These are phyloP conservation scores for Microctonus brassicae DNA, from an alignment of 2,888 invertebrate species.

Conservation along the genomic window DNA sequence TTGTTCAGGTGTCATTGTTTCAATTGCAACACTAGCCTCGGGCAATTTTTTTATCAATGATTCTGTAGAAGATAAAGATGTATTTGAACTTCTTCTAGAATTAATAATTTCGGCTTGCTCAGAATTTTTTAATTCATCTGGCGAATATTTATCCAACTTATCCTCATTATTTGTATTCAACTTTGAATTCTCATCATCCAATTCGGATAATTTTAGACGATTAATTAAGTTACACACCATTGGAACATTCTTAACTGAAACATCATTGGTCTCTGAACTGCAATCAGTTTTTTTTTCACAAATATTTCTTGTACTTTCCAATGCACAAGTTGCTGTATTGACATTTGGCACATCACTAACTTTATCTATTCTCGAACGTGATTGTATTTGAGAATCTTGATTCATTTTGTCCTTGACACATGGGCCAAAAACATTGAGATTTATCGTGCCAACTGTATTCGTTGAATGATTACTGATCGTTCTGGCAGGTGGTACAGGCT, in stretches of 20 bases:
- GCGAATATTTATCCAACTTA: background rate
- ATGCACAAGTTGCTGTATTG: slow-evolving; percentile 6
- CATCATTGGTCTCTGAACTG: background rate
- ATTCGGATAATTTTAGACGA: background rate
- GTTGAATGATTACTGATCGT: background rate
- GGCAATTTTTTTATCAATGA: slow-evolving; percentile 7
- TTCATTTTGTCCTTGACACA: slow-evolving; percentile 30
- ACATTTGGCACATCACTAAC: slow-evolving; percentile 29
- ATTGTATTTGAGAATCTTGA: slow-evolving; percentile 43
- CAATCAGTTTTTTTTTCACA: background rate
- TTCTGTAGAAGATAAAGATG: slow-evolving; percentile 5
- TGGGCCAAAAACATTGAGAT: slow-evolving; percentile 42
- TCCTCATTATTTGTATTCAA: background rate
- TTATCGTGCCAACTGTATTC: slow-evolving; percentile 32
- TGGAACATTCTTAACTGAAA: background rate
- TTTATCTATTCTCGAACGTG: slow-evolving; percentile 37
- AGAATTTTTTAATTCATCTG: too few relatives aligned
- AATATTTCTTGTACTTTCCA: background rate
- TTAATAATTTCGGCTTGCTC: background rate
- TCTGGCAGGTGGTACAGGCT: slow-evolving; percentile 17
- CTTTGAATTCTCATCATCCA: background rate
- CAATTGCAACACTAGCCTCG: slow-evolving; percentile 35
- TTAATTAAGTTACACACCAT: background rate
- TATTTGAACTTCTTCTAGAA: slow-evolving; percentile 6
- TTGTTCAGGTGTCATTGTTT: slow-evolving; percentile 60